Evolutionary conservation across 2,888 invertebrate genomes (phyloP), one percentile per base, ranked within the genome.

Genomic region (Sesia bembeciformis): DNA sequence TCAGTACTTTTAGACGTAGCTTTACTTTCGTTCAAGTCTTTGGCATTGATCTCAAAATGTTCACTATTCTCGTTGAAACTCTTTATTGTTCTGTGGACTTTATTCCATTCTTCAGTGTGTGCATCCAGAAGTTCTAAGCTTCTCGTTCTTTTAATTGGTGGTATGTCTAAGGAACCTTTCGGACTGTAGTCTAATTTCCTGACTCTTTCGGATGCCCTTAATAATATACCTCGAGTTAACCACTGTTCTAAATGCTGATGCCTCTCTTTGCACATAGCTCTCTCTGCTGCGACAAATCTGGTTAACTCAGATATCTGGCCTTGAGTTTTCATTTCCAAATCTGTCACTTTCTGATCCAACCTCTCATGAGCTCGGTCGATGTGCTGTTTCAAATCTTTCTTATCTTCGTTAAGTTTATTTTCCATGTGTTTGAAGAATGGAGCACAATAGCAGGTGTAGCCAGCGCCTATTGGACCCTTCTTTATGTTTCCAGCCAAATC

Each of bases 401-500:
- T 95, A 67, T 96, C 95, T 63, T 93, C 92, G 66, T 95, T 95
- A 53, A 97, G 77, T 60, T 94, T 93, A 46, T 95, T 94, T 74
- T 97, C 97, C 82, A 98, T 93, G 63, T 96, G 95, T 59, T 95
- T 93, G 73, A 98, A 95, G 78, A 97, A 94, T 0, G 98, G 98
- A 0, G 96, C 96, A 75, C 98, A 98, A 74, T 96, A 97, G 79
- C 97, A 97, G 0, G 96, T 95, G 76, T 97, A 96, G 0, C 97
- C 97, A 3, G 96, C 94, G 0, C 98, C 97, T n/a, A 97, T 94
- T 0, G 98, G 98, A 1, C 98, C 98, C 85, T 98, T 98, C 66
- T 96, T 94, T 59, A 98, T 96, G 74, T 98, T 97, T 3, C 98
- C 98, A 7, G 97, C 97, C 62, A 98, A 91, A 79, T 98, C 98